Conservation (phyloP, 2,113 vertebrate species). For the Galemys pyrenaicus region DNA sequence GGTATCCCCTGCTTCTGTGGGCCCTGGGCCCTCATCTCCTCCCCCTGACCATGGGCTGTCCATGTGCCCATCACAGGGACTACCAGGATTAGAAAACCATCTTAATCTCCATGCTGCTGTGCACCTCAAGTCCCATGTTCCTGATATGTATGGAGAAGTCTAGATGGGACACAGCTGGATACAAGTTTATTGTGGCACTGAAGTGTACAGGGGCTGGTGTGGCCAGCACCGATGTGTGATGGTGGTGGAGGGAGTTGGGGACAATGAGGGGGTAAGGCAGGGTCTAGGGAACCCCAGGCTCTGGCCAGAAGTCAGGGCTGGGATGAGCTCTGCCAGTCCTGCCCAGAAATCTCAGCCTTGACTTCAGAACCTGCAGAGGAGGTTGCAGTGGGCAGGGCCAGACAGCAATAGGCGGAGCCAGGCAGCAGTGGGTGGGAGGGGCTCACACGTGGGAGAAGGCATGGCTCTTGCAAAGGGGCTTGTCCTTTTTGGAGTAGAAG, state of each 20-base stretch:
- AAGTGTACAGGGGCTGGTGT: conserved; percentile 27
- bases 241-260: background rate
- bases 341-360: background rate
- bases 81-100: background rate
- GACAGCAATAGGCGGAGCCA: background rate
- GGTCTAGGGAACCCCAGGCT: conserved; percentile 37
- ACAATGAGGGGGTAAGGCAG: background rate
- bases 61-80: background rate
- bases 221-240: conserved; percentile 24
- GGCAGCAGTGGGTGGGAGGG: conserved; percentile 32
- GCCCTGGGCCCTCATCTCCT: background rate
- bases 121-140: background rate
- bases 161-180: background rate
- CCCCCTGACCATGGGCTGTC: background rate
- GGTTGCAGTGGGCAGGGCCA: background rate
- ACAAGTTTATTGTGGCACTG: conserved; percentile 73
- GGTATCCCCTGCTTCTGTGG: background rate
- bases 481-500: conserved; percentile 99
- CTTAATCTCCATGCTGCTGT: background rate
- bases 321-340: background rate
- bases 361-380: background rate
- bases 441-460: conserved; percentile 96
- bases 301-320: background rate
- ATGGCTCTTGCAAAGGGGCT: conserved; percentile 98
- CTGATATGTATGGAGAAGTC: background rate